A percentile compares a stretch with the other conserved stretches of the same genome.
phyloP scores from a whole-genome alignment of 2,888 invertebrate species.

The Lottia scabra region DNA sequence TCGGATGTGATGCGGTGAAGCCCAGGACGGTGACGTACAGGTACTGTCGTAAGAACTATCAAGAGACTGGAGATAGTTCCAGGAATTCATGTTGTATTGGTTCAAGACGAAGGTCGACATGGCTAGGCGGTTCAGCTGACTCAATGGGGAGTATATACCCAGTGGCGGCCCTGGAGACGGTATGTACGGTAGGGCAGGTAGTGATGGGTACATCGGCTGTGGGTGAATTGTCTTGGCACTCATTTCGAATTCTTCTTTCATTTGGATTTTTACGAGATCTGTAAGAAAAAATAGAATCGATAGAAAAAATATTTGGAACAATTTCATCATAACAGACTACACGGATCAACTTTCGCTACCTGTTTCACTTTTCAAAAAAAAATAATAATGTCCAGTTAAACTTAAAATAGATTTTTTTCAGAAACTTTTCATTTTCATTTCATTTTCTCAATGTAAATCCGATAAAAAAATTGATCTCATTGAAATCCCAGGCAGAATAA shows the following conservation, averaged over 20 bases:
- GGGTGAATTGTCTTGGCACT: constrained; percentile 10
- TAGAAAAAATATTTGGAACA: too few species aligned
- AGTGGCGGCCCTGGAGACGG: constrained; percentile 4
- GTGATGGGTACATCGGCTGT: constrained; percentile 5
- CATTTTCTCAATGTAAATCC: too few species aligned
- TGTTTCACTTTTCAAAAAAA: too few species aligned
- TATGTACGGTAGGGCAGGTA: constrained; percentile 3
- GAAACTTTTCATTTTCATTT: too few species aligned
- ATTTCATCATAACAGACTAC: too few species aligned
- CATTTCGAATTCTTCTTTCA: neutral
- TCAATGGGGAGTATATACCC: constrained; percentile 14
- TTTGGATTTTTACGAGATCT: too few species aligned
- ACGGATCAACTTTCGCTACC: too few species aligned
- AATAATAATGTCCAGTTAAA: too few species aligned
- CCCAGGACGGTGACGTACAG: neutral
- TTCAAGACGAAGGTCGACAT: constrained; percentile 31
- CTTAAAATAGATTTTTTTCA: too few species aligned
- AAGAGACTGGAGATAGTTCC: constrained; percentile 38
- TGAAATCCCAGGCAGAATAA: too few species aligned
- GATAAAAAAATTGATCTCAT: too few species aligned
- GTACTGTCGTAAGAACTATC: constrained; percentile 10
- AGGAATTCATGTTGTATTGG: constrained; percentile 36
- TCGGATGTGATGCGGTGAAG: neutral
- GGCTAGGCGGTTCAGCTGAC: constrained; percentile 1
- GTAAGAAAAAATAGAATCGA: too few species aligned